Evolutionary conservation across 1,140 invertebrate species (phyloP), one percentile per base, ranked within the genome.

Genomic region (Apis laboriosa): DNA sequence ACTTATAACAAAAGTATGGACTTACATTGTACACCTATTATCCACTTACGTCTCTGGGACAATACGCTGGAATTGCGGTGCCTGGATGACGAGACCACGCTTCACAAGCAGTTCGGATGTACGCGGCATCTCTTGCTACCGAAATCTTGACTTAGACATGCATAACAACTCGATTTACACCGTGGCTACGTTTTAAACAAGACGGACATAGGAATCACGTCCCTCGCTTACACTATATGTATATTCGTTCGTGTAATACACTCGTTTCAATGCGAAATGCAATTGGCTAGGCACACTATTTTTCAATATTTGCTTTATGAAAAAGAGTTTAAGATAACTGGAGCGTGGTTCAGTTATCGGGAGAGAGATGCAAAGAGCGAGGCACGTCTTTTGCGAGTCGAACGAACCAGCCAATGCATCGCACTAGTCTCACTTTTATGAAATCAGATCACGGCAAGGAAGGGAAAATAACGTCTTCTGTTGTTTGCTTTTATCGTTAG

Each of bases 11-110:
- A 88, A 83, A 88, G 78, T 83, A 74, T 72, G 87, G 84, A 83
- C 87, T 88, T 88, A 86, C 80, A 88, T 85, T 85, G 82, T 83
- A 73, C 88, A 89, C 83, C 88, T 81, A 90, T 90, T 90, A 90
- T 90, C 84, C 90, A 90, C 90, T 90, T 90, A 90, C 90, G 81
- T 84, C 86, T 90, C 70, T 80, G 89, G 84, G 70, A 90, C 86
- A 86, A 87, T 91, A 88, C 86, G 85, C 67, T 88, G 83, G 80
- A 91, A 91, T 91, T 90, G 90, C 82, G 85, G 77, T 60, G 82
- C 85, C 77, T 89, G 88, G 80, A 90, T 87, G 84, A 87, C 85
- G 70, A 88, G 84, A 84, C 88, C 88, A 85, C 84, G 89, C 83
- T 88, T 83, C 64, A 74, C 83, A 67, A 85, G 78, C 78, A 63